Evolutionary conservation across 2,888 invertebrate genomes (phyloP).

Genomic region (Rhyacophila evoluta): DNA sequence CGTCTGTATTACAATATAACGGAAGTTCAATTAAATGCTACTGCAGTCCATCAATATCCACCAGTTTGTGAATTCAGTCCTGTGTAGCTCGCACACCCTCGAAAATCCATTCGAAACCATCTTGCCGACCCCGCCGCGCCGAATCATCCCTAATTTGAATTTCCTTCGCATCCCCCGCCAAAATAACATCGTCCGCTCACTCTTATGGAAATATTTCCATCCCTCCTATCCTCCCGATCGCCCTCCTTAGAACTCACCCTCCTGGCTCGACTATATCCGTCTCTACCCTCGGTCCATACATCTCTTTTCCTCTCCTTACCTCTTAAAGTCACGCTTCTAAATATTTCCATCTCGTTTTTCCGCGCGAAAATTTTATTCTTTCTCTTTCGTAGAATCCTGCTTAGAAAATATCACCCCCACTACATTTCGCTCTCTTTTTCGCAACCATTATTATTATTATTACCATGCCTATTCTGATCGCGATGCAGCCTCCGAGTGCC

Average conservation of each 20-base stretch:
- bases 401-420: slow-evolving; percentile 14
- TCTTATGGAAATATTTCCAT: slow-evolving; percentile 18
- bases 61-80: neutral
- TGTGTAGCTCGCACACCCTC: neutral
- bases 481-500: neutral
- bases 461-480: slow-evolving; percentile 18
- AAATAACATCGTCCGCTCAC: slow-evolving; percentile 26
- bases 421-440: slow-evolving; percentile 10
- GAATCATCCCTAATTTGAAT: slow-evolving; percentile 45
- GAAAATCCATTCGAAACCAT: slow-evolving; percentile 33
- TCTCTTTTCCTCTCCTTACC: slow-evolving; percentile 24
- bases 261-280: neutral
- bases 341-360: slow-evolving; percentile 1
- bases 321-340: neutral
- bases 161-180: slow-evolving; percentile 40
- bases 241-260: neutral
- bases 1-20: too few relatives aligned
- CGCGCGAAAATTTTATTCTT: slow-evolving; percentile 4
- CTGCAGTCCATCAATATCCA: too few relatives aligned
- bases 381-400: neutral
- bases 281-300: slow-evolving; percentile 31
- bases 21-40: too few relatives aligned
- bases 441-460: slow-evolving; percentile 13
- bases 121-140: slow-evolving; percentile 32
- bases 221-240: neutral